phyloP scores from a whole-genome alignment of 2,113 vertebrate genomes.

The Paralichthys olivaceus region DNA sequence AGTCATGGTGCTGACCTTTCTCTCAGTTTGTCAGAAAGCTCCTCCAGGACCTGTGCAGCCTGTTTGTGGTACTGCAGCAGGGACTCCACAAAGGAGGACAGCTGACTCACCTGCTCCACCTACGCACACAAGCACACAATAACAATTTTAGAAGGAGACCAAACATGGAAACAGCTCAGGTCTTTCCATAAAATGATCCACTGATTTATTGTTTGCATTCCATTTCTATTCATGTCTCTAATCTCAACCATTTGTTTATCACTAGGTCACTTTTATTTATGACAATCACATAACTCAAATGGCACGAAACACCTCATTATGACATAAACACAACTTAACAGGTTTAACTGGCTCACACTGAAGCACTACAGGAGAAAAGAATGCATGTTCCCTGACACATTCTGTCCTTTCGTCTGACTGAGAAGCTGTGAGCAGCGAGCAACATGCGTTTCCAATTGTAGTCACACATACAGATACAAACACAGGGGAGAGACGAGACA shows the following conservation, averaged over 20 bases:
- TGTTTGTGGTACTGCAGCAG: constrained; percentile 94
- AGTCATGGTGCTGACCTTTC: constrained; percentile 82
- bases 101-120: constrained; percentile 98
- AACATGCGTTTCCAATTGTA: neutral
- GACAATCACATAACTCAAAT: neutral
- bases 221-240: neutral
- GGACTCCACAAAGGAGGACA: constrained; percentile 91
- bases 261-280: neutral
- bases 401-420: neutral
- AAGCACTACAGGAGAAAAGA: constrained; percentile 18
- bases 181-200: neutral
- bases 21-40: constrained; percentile 87
- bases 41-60: constrained; percentile 89
- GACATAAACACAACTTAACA: constrained; percentile 21
- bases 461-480: neutral
- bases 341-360: constrained; percentile 43
- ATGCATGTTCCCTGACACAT: constrained; percentile 4
- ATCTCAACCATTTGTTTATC: neutral
- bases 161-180: neutral
- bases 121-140: constrained; percentile 57
- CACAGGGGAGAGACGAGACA: neutral
- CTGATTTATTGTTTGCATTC: neutral
- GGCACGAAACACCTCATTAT: neutral
- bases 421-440: neutral
- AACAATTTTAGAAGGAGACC: neutral